A percentile compares a stretch with the other conserved stretches of the same genome.
phyloP scores from a whole-genome alignment of 1,140 invertebrate species.

The Asobara japonica region DNA sequence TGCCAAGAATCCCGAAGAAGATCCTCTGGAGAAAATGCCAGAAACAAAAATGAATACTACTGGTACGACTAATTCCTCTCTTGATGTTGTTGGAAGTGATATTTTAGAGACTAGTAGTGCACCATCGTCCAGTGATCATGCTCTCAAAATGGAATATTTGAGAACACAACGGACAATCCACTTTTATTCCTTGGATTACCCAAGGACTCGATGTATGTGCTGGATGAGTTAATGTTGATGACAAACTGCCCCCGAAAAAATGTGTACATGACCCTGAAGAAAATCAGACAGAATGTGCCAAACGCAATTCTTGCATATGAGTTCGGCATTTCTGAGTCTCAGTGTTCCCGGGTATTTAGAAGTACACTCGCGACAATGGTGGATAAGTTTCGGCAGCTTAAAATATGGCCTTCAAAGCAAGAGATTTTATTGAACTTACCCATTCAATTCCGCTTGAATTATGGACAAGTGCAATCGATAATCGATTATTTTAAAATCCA shows the following conservation, averaged over 20 bases:
- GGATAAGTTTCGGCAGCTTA: not conserved
- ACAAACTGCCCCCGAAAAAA: not conserved
- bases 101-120: not conserved
- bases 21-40: too few species aligned
- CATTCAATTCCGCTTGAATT: constrained; percentile 49
- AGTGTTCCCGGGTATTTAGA: not conserved
- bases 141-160: not conserved
- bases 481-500: constrained; percentile 60
- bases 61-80: not conserved
- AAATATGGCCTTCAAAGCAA: constrained; percentile 23
- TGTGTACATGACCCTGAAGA: too few species aligned
- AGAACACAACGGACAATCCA: too few species aligned
- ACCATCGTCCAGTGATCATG: not conserved
- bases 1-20: too few species aligned
- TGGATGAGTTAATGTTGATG: not conserved
- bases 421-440: constrained; percentile 39
- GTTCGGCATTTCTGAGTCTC: not conserved
- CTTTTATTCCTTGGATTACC: not conserved
- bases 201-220: not conserved
- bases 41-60: too few species aligned
- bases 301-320: too few species aligned
- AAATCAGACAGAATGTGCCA: too few species aligned
- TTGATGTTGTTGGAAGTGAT: not conserved
- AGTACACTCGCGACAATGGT: not conserved
- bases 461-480: constrained; percentile 45